Percentiles rank a stretch among this genome's conserved stretches.
phyloP scores from a whole-genome alignment of 2,797 vertebrate species.

The Lates japonicus region DNA sequence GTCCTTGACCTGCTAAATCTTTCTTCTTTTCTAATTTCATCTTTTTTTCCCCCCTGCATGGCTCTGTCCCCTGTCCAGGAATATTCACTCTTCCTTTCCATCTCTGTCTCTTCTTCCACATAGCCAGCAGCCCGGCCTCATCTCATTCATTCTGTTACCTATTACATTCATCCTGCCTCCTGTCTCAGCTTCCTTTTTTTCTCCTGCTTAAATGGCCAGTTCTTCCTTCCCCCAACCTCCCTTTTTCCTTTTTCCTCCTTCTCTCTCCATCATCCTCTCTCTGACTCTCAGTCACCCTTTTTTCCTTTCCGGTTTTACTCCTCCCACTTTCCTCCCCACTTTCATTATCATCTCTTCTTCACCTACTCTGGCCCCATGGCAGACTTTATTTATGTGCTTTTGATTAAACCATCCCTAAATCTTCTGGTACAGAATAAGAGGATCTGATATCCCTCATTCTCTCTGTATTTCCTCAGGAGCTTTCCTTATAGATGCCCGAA shows the following conservation, averaged over 20 bases:
- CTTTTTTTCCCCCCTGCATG: not conserved
- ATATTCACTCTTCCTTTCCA: not conserved
- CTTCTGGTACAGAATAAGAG: not conserved
- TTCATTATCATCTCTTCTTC: conserved; percentile 2
- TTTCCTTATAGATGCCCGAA: not conserved
- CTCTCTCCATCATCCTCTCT: not conserved
- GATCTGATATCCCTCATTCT: not conserved
- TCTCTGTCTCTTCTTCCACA: conserved; percentile 8
- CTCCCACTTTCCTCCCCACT: not conserved
- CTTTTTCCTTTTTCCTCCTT: not conserved
- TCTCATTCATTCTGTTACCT: conserved; percentile 28
- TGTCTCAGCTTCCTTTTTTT: conserved; percentile 37
- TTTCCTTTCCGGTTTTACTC: not conserved
- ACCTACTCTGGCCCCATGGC: not conserved
- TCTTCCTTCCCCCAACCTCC: conserved; percentile 2
- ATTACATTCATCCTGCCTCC: conserved; percentile 32
- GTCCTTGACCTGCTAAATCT: conserved; percentile 32
- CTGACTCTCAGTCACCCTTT: not conserved
- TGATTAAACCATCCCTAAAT: conserved; percentile 18
- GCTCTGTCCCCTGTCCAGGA: not conserved
- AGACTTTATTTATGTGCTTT: conserved; percentile 2
- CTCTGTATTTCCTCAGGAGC: conserved; percentile 8
- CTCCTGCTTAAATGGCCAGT: not conserved
- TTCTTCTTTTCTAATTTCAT: conserved; percentile 19
- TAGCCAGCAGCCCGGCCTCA: conserved; percentile 5